Base-by-base conservation (phyloP, 2,113 vertebrate genomes). In the Rhizomys pruinosus region DNA sequence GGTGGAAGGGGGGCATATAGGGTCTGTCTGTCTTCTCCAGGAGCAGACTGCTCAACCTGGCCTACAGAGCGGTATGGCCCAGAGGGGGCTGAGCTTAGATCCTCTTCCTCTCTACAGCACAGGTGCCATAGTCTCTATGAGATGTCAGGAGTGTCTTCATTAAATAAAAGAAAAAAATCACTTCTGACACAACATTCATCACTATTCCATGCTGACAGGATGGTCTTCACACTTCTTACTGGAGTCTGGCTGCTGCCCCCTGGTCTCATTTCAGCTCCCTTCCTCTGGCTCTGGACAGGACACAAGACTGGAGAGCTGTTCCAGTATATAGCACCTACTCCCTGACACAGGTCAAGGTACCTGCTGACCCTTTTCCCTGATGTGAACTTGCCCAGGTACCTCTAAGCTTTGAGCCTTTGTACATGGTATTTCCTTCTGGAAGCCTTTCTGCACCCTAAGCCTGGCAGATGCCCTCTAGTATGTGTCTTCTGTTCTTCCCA, bases 1-100 rank as follows among this genome's bases (percentile, higher is more conserved):
- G 22, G 55, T 1, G 39, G 34, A 19, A 81, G 72, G 19, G 4
- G 3, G 39, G 16, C 0, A 0, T 37, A 17, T 32, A 57, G 47
- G 37, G 25, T 25, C 32, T 19, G 80, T 10, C 0, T 11, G 42
- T 61, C 64, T 47, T 69, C 22, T 27, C 39, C 23, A 12, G 16
- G 57, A 22, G 63, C 44, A 42, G 55, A 34, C 25, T 9, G 0
- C n/a, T 42, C 66, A 84, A 12, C 52, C 37, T 68, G 29, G 37
- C 55, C 84, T 39, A 10, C n/a, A 55, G 37, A 3, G 22, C 4
- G 23, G 32, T 32, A 12, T 0, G 11, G 15, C 12, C 23, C 27
- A 6, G 25, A 23, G 42, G 27, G 63, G 20, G 23, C 57, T 63
- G 27, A 9, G 76, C 55, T 89, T n/a, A 16, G 68, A 37, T 72